Percentiles rank a stretch among this genome's conserved stretches.
Evolutionary conservation across 2,113 vertebrate genomes (phyloP).

Genomic region (Sclerurus mexicanus): DNA sequence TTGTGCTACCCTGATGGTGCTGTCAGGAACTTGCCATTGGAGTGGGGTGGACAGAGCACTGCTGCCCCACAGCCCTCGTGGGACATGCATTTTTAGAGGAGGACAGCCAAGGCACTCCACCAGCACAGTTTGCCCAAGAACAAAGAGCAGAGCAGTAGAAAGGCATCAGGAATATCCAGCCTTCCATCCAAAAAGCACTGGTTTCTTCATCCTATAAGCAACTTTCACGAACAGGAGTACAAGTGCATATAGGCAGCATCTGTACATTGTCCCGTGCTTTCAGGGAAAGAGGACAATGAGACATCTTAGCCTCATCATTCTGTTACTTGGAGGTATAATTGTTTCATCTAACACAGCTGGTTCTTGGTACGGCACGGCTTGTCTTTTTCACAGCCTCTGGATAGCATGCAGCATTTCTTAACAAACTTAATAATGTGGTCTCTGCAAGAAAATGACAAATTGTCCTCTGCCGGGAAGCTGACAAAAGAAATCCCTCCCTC

Average conservation of each 20-base stretch:
- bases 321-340: neutral
- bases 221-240: neutral
- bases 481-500: constrained; percentile 43
- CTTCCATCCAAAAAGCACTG: neutral
- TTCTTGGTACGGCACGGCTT: neutral
- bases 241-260: neutral
- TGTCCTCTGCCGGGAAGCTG: constrained; percentile 3
- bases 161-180: neutral
- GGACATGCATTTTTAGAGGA: neutral
- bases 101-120: neutral
- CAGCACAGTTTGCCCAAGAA: neutral
- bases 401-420: constrained; percentile 6
- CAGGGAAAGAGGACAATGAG: neutral
- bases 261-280: neutral
- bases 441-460: constrained; percentile 42
- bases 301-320: neutral
- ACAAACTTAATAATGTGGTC: constrained; percentile 40
- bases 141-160: neutral
- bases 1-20: neutral
- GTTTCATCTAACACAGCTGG: neutral
- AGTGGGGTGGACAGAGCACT: neutral
- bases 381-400: constrained; percentile 4
- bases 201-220: neutral
- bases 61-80: neutral
- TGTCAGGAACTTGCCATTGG: fast-evolving